A percentile compares a stretch with the other conserved stretches of the same genome.
These are phyloP conservation scores for Setophaga petechia DNA, from an alignment of 2,113 vertebrate species.

Conservation along the genomic window DNA sequence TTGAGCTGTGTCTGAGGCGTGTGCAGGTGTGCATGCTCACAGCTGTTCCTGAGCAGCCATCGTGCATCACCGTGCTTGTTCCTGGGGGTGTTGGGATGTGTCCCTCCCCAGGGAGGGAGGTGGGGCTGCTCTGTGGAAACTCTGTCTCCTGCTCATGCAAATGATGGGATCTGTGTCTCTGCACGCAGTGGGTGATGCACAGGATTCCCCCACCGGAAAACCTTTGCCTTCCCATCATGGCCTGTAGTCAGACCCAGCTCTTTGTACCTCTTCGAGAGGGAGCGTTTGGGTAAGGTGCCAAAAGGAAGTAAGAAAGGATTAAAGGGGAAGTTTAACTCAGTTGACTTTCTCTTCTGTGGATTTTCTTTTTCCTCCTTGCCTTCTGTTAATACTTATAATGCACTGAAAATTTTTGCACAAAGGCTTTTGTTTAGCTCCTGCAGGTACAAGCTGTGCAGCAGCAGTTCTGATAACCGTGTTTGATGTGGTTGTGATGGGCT, in stretches of 20 bases:
- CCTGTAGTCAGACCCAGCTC: not conserved
- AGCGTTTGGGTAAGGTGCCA: not conserved
- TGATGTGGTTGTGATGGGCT: slow-evolving; percentile 21
- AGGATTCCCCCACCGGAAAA: not conserved
- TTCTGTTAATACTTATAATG: not conserved
- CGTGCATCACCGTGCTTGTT: not conserved
- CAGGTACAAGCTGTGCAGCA: not conserved
- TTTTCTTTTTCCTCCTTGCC: not conserved
- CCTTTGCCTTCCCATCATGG: not conserved
- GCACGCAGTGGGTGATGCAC: not conserved
- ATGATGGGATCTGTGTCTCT: not conserved
- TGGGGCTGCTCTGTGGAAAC: not conserved
- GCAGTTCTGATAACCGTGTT: not conserved
- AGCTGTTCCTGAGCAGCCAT: fast-evolving
- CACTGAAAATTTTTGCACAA: not conserved
- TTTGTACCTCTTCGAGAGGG: not conserved
- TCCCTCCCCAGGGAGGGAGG: not conserved
- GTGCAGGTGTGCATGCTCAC: fast-evolving
- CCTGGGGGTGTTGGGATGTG: not conserved
- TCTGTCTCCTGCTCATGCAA: not conserved
- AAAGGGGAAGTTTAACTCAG: not conserved
- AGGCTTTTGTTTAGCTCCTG: not conserved
- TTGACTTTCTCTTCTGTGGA: not conserved
- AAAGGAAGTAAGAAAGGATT: not conserved
- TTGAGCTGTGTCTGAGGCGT: fast-evolving